Percentiles rank a stretch among this genome's conserved stretches.
Conservation (phyloP, 2,888 invertebrate genomes). For the Copidosoma aretas region DNA sequence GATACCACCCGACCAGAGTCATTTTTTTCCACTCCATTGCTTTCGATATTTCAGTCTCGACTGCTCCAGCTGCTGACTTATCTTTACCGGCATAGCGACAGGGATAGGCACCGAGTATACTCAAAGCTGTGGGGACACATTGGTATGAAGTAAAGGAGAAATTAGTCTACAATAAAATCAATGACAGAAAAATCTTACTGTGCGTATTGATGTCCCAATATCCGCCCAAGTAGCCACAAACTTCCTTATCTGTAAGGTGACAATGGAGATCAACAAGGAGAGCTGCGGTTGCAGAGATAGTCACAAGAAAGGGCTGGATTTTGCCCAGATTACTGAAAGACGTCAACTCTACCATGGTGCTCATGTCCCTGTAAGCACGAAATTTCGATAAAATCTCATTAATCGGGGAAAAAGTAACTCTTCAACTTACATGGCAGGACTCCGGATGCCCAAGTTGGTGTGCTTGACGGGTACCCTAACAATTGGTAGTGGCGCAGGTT, state of each 20-base stretch:
- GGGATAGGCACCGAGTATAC: slow-evolving; percentile 88
- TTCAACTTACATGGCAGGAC: slow-evolving; percentile 58
- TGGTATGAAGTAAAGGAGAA: too few relatives aligned
- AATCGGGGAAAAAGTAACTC: slow-evolving; percentile 49
- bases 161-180: background rate
- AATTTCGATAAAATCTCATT: slow-evolving; percentile 32
- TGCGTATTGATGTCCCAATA: slow-evolving; percentile 94
- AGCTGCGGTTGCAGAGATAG: slow-evolving; percentile 85
- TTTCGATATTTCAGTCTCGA: slow-evolving; percentile 83
- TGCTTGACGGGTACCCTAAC: slow-evolving; percentile 61
- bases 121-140: slow-evolving; percentile 71
- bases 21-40: slow-evolving; percentile 83
- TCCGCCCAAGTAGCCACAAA: slow-evolving; percentile 94
- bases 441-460: slow-evolving; percentile 60
- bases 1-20: slow-evolving; percentile 92
- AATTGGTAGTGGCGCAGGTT: slow-evolving; percentile 40
- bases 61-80: slow-evolving; percentile 75
- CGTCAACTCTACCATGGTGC: slow-evolving; percentile 86
- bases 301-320: slow-evolving; percentile 90
- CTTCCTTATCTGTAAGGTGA: slow-evolving; percentile 91
- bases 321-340: slow-evolving; percentile 87
- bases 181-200: slow-evolving; percentile 69
- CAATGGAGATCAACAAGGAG: slow-evolving; percentile 92
- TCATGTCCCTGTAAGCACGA: slow-evolving; percentile 77
- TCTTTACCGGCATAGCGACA: slow-evolving; percentile 84